Conservation (phyloP, 2,797 vertebrate genomes). For the Hirundo rustica region DNA sequence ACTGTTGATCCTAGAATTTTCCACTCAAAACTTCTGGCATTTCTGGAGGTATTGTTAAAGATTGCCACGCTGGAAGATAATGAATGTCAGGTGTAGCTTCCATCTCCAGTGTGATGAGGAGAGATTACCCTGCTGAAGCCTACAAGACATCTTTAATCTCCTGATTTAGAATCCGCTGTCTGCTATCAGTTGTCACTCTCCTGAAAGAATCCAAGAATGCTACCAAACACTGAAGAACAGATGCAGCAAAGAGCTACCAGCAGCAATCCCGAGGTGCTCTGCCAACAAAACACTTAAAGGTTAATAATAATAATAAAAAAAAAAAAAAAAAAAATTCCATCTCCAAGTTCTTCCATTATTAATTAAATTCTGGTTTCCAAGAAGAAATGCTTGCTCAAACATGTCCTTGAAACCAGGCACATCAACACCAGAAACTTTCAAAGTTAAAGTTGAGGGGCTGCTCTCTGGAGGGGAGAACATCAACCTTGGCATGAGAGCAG, state of each 20-base stretch:
- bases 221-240: not conserved
- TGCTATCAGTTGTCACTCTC: not conserved
- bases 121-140: constrained; percentile 56
- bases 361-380: not conserved
- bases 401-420: not conserved
- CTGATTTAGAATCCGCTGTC: constrained; percentile 55
- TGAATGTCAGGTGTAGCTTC: constrained; percentile 18
- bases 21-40: constrained; percentile 45
- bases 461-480: not conserved
- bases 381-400: not conserved
- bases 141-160: constrained; percentile 57
- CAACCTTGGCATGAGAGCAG: rapidly evolving
- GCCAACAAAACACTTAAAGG: not conserved
- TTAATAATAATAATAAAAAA: not conserved
- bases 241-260: not conserved
- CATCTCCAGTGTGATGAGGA: constrained; percentile 52
- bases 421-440: not conserved
- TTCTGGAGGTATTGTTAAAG: not conserved
- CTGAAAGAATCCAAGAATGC: constrained; percentile 16
- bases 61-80: constrained; percentile 43
- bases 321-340: not conserved
- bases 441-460: not conserved
- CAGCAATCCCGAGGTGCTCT: not conserved
- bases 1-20: constrained; percentile 24
- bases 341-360: constrained; percentile 9